These are phyloP conservation scores for Cataglyphis hispanica DNA, from an alignment of 1,140 invertebrate species.

Conservation along the genomic window DNA sequence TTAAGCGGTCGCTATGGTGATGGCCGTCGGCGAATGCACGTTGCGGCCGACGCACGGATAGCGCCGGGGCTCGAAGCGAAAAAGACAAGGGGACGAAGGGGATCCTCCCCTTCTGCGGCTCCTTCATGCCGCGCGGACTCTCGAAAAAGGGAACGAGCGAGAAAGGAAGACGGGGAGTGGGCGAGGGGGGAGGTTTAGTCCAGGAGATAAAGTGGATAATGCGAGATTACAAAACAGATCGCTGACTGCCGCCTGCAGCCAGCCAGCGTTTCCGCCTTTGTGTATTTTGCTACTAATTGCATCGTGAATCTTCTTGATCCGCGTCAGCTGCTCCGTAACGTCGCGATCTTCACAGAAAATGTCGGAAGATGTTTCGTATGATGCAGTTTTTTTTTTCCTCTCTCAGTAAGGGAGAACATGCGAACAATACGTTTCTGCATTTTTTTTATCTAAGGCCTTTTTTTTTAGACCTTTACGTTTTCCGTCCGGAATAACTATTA, in stretches of 20 bases:
- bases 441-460: too few species aligned
- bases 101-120: not conserved
- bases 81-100: constrained; percentile 20
- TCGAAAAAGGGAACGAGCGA: constrained; percentile 32
- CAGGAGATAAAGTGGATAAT: constrained; percentile 43
- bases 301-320: constrained; percentile 37
- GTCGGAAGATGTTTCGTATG: not conserved
- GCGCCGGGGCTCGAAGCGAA: constrained; percentile 4
- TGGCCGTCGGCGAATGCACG: constrained; percentile 65
- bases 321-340: constrained; percentile 13
- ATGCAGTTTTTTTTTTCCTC: not conserved
- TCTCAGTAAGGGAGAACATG: not conserved
- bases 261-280: constrained; percentile 39
- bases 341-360: constrained; percentile 10
- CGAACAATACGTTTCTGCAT: not conserved
- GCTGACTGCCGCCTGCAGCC: constrained; percentile 7
- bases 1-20: constrained; percentile 85
- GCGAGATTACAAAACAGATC: constrained; percentile 55
- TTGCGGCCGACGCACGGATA: not conserved
- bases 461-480: too few species aligned
- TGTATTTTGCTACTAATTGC: constrained; percentile 55
- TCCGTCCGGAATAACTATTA: too few species aligned
- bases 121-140: constrained; percentile 19
- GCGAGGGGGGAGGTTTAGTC: not conserved
- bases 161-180: not conserved